Percentiles rank a stretch among this genome's conserved stretches.
Conservation (phyloP, 2,113 vertebrate species). For the Prietella phreatophila region DNA sequence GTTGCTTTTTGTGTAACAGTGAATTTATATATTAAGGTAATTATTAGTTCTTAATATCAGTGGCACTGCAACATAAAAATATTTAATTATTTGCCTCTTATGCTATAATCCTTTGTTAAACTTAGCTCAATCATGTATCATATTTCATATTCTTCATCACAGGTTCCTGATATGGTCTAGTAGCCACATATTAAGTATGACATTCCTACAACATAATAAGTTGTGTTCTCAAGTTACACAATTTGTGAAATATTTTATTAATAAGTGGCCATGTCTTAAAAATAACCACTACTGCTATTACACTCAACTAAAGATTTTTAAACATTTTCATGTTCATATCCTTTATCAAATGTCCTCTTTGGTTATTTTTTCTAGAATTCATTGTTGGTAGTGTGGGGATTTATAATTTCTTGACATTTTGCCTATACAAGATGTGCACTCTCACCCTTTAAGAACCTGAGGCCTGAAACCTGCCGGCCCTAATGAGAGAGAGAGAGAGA, state of each 20-base stretch:
- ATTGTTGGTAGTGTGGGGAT: not conserved
- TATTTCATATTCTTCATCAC: not conserved
- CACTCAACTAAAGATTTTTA: not conserved
- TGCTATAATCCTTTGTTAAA: not conserved
- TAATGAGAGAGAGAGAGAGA: too few species aligned
- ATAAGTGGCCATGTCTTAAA: not conserved
- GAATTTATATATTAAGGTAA: not conserved
- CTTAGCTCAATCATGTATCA: not conserved
- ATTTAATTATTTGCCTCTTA: not conserved
- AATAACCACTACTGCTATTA: not conserved
- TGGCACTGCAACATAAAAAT: not conserved
- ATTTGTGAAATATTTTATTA: not conserved
- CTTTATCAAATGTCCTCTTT: not conserved
- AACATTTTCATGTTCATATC: not conserved
- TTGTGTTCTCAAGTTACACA: not conserved
- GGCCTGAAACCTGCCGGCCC: not conserved
- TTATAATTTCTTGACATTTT: not conserved
- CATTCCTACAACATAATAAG: not conserved
- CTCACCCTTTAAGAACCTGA: slow-evolving; percentile 2
- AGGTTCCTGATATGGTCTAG: not conserved
- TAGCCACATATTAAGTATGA: not conserved
- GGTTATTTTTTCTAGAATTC: not conserved
- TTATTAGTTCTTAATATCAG: not conserved
- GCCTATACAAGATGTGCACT: not conserved
- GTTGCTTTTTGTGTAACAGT: not conserved